These are phyloP conservation scores for Acrocephalus arundinaceus DNA, from an alignment of 2,113 vertebrate species.

Conservation along the genomic window DNA sequence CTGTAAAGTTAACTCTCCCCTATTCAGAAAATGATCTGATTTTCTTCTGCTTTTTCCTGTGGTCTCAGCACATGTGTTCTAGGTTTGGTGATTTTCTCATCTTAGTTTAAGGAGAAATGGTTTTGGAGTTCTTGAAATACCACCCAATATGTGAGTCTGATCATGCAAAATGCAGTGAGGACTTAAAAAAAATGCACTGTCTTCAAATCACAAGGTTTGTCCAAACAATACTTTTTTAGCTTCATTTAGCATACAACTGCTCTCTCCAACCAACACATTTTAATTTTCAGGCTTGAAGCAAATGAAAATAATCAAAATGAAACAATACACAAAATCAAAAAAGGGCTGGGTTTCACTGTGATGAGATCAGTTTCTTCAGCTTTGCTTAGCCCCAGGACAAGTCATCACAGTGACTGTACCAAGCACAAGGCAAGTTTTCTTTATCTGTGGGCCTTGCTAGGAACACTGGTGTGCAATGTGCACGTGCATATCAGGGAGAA, in stretches of 20 bases:
- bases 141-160: not conserved
- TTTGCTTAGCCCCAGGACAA: not conserved
- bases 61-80: not conserved
- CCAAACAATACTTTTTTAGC: not conserved
- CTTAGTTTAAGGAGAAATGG: not conserved
- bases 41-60: not conserved
- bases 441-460: not conserved
- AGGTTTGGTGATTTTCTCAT: not conserved
- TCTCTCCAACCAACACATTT: not conserved
- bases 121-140: not conserved
- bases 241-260: not conserved
- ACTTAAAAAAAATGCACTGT: not conserved
- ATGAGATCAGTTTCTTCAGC: not conserved
- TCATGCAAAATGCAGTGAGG: accelerated
- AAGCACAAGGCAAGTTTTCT: not conserved
- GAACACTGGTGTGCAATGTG: not conserved
- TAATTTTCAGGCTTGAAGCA: not conserved
- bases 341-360: not conserved
- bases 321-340: not conserved
- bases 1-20: not conserved
- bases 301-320: not conserved
- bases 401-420: not conserved
- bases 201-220: not conserved
- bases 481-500: accelerated
- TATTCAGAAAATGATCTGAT: not conserved